A percentile compares a stretch with the other conserved stretches of the same genome.
Evolutionary conservation across 2,797 vertebrate species (phyloP).

Genomic region (Sebastes jordani): DNA sequence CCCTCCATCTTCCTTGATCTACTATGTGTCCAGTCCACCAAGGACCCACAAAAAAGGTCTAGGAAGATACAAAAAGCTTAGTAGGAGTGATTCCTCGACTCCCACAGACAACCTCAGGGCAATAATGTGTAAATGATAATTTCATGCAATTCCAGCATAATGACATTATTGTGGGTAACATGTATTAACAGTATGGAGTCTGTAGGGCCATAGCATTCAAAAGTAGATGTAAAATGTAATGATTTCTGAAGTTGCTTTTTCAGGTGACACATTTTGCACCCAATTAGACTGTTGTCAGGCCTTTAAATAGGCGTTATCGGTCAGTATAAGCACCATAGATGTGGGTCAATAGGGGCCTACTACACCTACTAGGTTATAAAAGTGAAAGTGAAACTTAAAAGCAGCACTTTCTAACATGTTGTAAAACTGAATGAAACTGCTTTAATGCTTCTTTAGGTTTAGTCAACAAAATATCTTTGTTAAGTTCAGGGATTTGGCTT

Average conservation of each 20-base stretch:
- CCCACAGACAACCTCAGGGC: not conserved
- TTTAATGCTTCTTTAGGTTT: too few relatives aligned
- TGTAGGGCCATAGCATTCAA: not conserved
- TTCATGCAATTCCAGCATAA: not conserved
- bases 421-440: too few relatives aligned
- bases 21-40: not conserved
- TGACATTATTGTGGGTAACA: not conserved
- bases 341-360: too few relatives aligned
- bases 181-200: not conserved
- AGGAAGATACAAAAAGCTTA: not conserved
- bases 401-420: too few relatives aligned
- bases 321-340: too few relatives aligned
- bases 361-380: too few relatives aligned
- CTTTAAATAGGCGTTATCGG: too few relatives aligned
- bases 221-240: not conserved
- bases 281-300: too few relatives aligned
- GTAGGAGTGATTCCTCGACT: not conserved
- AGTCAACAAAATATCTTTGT: fast-evolving
- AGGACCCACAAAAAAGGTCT: not conserved
- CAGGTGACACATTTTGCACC: not conserved
- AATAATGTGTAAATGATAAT: not conserved
- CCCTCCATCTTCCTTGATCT: not conserved
- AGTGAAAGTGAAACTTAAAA: too few relatives aligned
- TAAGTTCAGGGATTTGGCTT: too few relatives aligned
- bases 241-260: not conserved